Evolutionary conservation across 2,113 vertebrate genomes (phyloP).

Genomic region (Prionailurus viverrinus): DNA sequence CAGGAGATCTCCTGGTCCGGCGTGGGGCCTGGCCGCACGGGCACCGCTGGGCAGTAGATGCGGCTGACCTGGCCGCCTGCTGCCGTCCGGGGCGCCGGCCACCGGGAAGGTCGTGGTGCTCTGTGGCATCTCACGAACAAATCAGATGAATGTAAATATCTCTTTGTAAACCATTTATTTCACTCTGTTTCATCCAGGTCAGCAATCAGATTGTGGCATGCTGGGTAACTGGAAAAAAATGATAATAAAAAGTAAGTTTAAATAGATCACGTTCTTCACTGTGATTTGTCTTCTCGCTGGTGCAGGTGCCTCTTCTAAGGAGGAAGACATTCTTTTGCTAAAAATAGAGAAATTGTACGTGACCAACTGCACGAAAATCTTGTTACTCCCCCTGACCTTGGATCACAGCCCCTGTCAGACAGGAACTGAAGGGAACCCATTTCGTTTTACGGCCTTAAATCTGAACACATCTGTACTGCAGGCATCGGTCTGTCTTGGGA

Average conservation of each 20-base stretch:
- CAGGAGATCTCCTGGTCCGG: background rate
- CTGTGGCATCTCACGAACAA: conserved; percentile 44
- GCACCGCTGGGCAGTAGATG: accelerated
- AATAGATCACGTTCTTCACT: conserved; percentile 49
- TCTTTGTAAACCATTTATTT: conserved; percentile 76
- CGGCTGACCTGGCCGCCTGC: background rate
- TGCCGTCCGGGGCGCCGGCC: background rate
- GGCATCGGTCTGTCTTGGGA: conserved; percentile 18
- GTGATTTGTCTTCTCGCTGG: conserved; percentile 70
- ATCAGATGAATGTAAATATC: conserved; percentile 77
- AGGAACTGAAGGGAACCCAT: background rate
- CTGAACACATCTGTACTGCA: conserved; percentile 49
- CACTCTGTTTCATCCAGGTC: conserved; percentile 79
- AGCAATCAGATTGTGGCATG: conserved; percentile 79
- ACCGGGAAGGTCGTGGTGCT: background rate
- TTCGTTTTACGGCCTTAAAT: background rate
- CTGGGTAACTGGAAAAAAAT: conserved; percentile 87
- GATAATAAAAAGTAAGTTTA: conserved; percentile 78
- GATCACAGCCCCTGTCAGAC: background rate
- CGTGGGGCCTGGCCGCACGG: background rate
- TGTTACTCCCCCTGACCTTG: background rate
- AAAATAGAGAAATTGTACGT: background rate
- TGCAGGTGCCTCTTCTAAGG: background rate
- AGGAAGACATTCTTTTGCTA: conserved; percentile 26
- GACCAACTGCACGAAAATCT: conserved; percentile 24